These are phyloP conservation scores for Portevinia maculata DNA, from an alignment of 2,888 invertebrate genomes.

Conservation along the genomic window DNA sequence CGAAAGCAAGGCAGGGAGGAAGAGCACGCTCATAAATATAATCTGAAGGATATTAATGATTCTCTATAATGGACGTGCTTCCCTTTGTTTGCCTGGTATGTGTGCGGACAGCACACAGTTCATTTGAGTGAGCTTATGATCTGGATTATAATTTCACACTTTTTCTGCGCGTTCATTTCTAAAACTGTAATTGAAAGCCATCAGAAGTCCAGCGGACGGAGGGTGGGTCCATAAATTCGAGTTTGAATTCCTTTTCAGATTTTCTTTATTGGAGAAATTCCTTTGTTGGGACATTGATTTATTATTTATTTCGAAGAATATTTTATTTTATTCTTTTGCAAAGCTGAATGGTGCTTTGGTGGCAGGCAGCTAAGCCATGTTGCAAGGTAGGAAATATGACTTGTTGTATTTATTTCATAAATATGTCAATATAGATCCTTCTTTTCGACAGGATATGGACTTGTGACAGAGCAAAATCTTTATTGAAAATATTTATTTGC, in stretches of 20 bases:
- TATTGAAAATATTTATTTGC: neutral
- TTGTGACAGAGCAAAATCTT: neutral
- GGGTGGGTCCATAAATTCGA: constrained; percentile 15
- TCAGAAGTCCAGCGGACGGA: constrained; percentile 6
- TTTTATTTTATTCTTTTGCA: constrained; percentile 16
- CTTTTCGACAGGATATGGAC: neutral
- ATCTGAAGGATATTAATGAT: constrained; percentile 73
- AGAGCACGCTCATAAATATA: constrained; percentile 69
- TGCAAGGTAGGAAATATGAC: neutral
- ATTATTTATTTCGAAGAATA: constrained; percentile 38
- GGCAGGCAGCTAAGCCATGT: neutral
- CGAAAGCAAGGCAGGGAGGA: constrained; percentile 15
- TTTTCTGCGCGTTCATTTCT: constrained; percentile 26
- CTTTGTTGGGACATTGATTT: constrained; percentile 63
- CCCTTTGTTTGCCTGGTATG: constrained; percentile 33
- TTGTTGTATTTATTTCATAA: neutral
- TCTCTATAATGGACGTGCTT: constrained; percentile 63
- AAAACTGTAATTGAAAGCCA: constrained; percentile 66
- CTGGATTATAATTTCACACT: constrained; percentile 68
- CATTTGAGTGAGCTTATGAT: constrained; percentile 68
- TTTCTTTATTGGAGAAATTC: constrained; percentile 44
- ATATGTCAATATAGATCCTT: too few species aligned
- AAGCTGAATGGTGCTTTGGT: neutral
- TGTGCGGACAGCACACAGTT: constrained; percentile 21
- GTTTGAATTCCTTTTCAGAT: constrained; percentile 15